Percentiles rank a stretch among this genome's conserved stretches.
Conservation (phyloP, 1,140 invertebrate genomes). For the Dermatophagoides farinae region DNA sequence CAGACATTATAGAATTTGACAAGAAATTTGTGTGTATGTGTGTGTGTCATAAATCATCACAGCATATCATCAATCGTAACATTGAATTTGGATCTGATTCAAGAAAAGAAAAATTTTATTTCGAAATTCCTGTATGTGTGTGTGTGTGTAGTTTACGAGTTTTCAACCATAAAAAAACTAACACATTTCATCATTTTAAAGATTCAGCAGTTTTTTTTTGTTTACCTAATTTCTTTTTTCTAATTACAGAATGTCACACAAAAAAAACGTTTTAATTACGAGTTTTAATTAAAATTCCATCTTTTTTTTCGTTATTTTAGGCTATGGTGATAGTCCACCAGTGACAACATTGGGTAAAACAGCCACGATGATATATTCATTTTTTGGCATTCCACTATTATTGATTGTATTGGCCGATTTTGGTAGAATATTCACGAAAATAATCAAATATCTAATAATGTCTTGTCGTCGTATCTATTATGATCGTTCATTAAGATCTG, state of each 20-base stretch:
- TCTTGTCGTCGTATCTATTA: constrained; percentile 66
- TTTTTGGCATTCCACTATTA: constrained; percentile 82
- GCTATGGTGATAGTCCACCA: constrained; percentile 81
- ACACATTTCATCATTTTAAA: no score
- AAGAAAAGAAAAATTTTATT: no score
- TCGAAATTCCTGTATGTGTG: no score
- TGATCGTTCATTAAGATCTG: constrained; percentile 33
- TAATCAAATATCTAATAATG: constrained; percentile 80
- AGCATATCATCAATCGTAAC: no score
- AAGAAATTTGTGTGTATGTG: no score
- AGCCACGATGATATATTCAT: constrained; percentile 74
- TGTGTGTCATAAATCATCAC: no score
- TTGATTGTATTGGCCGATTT: constrained; percentile 76
- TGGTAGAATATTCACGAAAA: constrained; percentile 69
- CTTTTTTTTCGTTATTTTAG: constrained; percentile 22
- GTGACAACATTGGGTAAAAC: constrained; percentile 57
- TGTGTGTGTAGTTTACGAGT: no score
- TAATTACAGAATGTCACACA: no score
- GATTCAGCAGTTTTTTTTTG: background rate
- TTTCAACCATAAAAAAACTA: no score
- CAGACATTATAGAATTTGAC: no score
- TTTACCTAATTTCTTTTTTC: background rate
- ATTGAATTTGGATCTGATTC: no score
- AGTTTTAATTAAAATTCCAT: no score
- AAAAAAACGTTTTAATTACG: background rate